Percentiles rank a stretch among this genome's conserved stretches.
phyloP scores from a whole-genome alignment of 2,113 vertebrate species.

The Strix aluco region DNA sequence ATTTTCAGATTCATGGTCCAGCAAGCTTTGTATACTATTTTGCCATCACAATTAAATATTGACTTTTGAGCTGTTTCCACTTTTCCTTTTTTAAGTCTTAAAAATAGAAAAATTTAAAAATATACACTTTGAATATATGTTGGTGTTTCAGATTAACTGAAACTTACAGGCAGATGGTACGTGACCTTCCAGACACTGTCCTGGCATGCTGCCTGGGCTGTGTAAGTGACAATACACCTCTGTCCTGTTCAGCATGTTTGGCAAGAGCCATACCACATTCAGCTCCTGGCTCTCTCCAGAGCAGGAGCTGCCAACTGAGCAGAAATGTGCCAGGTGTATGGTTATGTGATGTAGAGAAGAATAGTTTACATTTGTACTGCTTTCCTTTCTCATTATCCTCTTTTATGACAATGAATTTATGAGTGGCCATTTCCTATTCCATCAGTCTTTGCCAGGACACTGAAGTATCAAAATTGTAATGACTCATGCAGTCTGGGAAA shows the following conservation, averaged over 20 bases:
- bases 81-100: not conserved
- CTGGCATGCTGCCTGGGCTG: not conserved
- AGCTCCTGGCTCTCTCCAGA: not conserved
- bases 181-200: not conserved
- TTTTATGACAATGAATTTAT: not conserved
- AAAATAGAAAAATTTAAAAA: not conserved
- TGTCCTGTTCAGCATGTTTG: not conserved
- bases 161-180: not conserved
- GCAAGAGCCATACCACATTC: not conserved
- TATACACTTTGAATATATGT: not conserved
- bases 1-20: not conserved
- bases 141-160: not conserved
- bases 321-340: not conserved
- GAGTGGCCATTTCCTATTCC: not conserved
- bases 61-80: not conserved
- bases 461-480: conserved; percentile 49
- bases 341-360: not conserved
- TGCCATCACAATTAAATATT: not conserved
- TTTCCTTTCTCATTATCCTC: not conserved
- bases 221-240: not conserved
- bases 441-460: conserved; percentile 13
- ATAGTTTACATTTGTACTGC: not conserved
- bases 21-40: not conserved
- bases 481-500: conserved; percentile 16
- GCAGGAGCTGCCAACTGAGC: not conserved